These are phyloP conservation scores for Platyscapa corneri DNA, from an alignment of 1,140 invertebrate species.

Conservation along the genomic window DNA sequence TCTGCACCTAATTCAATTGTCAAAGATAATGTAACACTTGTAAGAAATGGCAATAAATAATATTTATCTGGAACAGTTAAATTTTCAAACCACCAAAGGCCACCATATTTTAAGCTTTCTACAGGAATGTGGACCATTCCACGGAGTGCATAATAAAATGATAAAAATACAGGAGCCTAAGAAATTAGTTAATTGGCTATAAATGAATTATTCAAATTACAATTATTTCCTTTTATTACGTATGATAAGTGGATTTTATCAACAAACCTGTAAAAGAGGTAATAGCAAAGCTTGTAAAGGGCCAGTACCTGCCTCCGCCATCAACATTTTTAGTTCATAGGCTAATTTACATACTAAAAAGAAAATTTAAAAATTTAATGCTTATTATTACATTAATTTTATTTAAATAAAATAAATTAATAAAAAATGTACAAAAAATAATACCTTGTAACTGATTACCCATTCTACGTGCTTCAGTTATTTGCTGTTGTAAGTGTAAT, in stretches of 20 bases:
- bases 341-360: slow-evolving; percentile 79
- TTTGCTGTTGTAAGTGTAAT: slow-evolving; percentile 84
- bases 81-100: slow-evolving; percentile 94
- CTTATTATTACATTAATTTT: no score
- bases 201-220: no score
- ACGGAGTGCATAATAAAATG: slow-evolving; percentile 90
- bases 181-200: slow-evolving; percentile 51
- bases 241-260: neutral
- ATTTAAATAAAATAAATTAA: no score
- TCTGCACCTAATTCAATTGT: slow-evolving; percentile 93
- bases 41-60: slow-evolving; percentile 90
- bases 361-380: no score
- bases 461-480: slow-evolving; percentile 86
- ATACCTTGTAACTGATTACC: slow-evolving; percentile 88
- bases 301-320: slow-evolving; percentile 87
- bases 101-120: slow-evolving; percentile 91
- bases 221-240: slow-evolving; percentile 40
- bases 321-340: slow-evolving; percentile 85
- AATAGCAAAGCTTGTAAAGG: slow-evolving; percentile 88
- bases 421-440: no score
- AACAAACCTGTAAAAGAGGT: slow-evolving; percentile 84
- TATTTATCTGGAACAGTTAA: slow-evolving; percentile 92
- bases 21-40: slow-evolving; percentile 84
- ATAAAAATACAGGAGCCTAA: slow-evolving; percentile 91
- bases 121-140: slow-evolving; percentile 91